phyloP scores from a whole-genome alignment of 2,113 vertebrate species.

The Cairina moschata region DNA sequence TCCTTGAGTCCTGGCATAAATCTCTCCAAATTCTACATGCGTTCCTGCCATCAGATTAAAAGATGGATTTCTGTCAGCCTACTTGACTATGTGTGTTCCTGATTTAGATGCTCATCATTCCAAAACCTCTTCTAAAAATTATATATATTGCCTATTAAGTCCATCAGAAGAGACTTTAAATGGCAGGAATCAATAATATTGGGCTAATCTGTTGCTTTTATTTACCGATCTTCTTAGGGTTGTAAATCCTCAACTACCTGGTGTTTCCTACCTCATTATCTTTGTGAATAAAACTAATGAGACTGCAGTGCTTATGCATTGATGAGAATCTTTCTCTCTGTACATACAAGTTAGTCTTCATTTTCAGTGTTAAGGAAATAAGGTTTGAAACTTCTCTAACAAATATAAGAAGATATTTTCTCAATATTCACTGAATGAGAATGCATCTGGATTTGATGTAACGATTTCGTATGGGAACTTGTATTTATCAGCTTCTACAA shows the following conservation, averaged over 20 bases:
- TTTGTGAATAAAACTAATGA: constrained; percentile 49
- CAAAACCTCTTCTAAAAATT: constrained; percentile 52
- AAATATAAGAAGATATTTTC: neutral
- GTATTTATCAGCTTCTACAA: neutral
- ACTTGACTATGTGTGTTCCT: constrained; percentile 50
- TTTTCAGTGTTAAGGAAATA: neutral
- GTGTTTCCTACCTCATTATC: constrained; percentile 49
- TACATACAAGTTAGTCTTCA: neutral
- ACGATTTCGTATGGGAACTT: neutral
- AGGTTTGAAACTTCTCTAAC: neutral
- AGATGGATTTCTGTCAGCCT: constrained; percentile 54
- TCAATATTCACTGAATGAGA: neutral
- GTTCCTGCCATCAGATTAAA: constrained; percentile 37
- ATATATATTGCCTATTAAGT: constrained; percentile 63
- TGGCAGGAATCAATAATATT: constrained; percentile 59
- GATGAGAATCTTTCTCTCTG: neutral
- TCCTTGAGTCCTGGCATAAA: constrained; percentile 59
- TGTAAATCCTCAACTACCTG: constrained; percentile 61
- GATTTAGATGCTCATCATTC: constrained; percentile 68
- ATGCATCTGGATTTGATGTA: neutral
- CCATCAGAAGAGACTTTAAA: constrained; percentile 51
- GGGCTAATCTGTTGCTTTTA: constrained; percentile 65
- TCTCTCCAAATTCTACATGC: constrained; percentile 54
- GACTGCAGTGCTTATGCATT: neutral
- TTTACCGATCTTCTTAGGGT: constrained; percentile 54